Evolutionary conservation across 2,888 invertebrate species (phyloP).

Genomic region (Mythimna ferrago): DNA sequence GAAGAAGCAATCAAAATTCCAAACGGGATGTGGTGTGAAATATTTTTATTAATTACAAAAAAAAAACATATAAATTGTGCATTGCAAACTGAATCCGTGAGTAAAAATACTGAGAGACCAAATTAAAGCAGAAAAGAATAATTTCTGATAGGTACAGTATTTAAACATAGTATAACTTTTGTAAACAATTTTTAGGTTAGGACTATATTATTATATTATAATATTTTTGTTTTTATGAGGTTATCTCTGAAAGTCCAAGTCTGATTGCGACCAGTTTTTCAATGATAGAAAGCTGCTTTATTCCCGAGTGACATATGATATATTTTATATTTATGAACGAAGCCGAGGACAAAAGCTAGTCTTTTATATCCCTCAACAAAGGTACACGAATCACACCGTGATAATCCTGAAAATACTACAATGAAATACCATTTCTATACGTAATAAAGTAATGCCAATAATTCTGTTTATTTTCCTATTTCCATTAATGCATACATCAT

Average conservation of each 20-base stretch:
- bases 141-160: too few relatives aligned
- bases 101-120: too few relatives aligned
- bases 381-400: background rate
- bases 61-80: background rate
- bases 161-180: background rate
- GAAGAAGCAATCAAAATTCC: constrained; percentile 23
- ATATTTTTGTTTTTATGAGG: too few relatives aligned
- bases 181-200: background rate
- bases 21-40: background rate
- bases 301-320: too few relatives aligned
- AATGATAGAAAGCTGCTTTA: too few relatives aligned
- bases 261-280: too few relatives aligned
- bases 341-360: too few relatives aligned
- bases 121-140: background rate
- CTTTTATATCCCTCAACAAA: background rate
- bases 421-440: background rate
- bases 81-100: background rate
- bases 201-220: too few relatives aligned
- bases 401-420: background rate
- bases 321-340: too few relatives aligned
- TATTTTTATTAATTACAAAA: constrained; percentile 1
- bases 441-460: constrained; percentile 16
- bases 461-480: constrained; percentile 32
- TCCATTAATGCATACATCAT: constrained; percentile 22
- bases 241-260: too few relatives aligned